Conservation (phyloP, 37 sponge, comb jelly and placozoan species). For the Corticium candelabrum region DNA sequence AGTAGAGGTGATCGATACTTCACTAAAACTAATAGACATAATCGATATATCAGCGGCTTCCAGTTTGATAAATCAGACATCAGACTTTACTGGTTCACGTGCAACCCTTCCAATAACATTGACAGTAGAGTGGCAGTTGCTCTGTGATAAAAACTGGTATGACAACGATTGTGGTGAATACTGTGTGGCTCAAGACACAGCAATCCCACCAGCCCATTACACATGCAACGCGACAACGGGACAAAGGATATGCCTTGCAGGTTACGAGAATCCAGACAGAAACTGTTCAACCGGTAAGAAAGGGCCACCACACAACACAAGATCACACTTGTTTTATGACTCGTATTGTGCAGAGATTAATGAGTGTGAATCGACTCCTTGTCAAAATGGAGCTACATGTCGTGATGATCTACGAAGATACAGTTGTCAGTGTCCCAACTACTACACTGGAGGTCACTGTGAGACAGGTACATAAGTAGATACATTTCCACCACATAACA, state of each 20-base stretch:
- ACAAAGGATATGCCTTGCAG: neutral
- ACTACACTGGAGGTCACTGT: conserved; percentile 27
- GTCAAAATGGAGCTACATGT: neutral
- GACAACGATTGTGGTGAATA: neutral
- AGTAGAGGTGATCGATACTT: no score
- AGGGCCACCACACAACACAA: no score
- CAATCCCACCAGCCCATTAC: neutral
- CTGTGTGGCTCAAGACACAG: no score
- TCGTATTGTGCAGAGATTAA: neutral
- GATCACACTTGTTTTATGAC: no score
- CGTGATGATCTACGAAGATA: conserved; percentile 6
- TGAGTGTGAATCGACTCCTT: neutral
- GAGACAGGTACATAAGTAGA: neutral
- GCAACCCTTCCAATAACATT: no score
- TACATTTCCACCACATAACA: no score
- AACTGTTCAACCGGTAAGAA: neutral
- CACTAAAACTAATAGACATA: no score
- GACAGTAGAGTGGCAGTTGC: neutral
- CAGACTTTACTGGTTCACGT: no score
- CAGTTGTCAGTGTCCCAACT: conserved; percentile 34
- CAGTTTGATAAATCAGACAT: no score
- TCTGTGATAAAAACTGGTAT: neutral
- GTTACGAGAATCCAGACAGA: neutral
- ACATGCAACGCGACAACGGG: neutral
- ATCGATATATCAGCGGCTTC: no score